These are phyloP conservation scores for Harpalus rubripes DNA, from an alignment of 2,888 invertebrate species.

Conservation along the genomic window DNA sequence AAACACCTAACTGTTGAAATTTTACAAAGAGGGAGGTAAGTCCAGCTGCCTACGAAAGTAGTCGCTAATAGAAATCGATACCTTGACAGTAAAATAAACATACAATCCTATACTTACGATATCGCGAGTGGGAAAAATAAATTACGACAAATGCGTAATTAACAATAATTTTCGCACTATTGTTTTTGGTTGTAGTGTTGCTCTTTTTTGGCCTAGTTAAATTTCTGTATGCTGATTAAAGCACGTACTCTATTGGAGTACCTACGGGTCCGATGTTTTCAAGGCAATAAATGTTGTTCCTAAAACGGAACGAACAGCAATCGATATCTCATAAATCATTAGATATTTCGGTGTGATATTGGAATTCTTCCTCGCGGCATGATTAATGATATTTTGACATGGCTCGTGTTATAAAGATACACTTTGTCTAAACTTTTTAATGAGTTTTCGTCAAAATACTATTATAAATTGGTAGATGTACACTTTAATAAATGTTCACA, in stretches of 20 bases:
- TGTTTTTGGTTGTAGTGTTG: background rate
- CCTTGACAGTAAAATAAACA: too few species aligned
- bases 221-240: background rate
- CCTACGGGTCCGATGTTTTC: slow-evolving; percentile 24
- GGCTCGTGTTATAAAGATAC: slow-evolving; percentile 55
- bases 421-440: slow-evolving; percentile 55
- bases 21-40: too few species aligned
- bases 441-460: slow-evolving; percentile 50
- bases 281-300: slow-evolving; percentile 52
- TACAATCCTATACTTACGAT: too few species aligned
- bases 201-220: background rate
- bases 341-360: slow-evolving; percentile 54
- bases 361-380: slow-evolving; percentile 49
- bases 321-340: slow-evolving; percentile 59
- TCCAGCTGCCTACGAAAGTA: too few species aligned
- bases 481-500: slow-evolving; percentile 38
- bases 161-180: too few species aligned
- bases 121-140: too few species aligned
- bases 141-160: too few species aligned
- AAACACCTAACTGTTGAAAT: too few species aligned
- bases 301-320: slow-evolving; percentile 44
- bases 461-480: slow-evolving; percentile 51
- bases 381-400: slow-evolving; percentile 57
- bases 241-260: background rate
- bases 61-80: too few species aligned